A percentile compares a stretch with the other conserved stretches of the same genome.
Conservation (phyloP, 2,888 invertebrate genomes). For the Trypoxylon attenuatum region DNA sequence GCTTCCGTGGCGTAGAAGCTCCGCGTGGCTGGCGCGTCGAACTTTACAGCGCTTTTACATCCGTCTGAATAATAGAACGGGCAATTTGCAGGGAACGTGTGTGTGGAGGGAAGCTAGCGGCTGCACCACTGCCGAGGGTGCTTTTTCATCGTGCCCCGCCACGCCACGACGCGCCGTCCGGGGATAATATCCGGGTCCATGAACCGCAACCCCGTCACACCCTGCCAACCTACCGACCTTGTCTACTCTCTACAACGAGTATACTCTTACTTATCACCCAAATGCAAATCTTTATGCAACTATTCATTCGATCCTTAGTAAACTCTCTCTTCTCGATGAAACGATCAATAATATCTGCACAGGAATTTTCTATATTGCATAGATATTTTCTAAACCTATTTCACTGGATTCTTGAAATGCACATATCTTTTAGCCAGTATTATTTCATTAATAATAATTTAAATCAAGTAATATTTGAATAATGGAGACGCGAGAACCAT, state of each 20-base stretch:
- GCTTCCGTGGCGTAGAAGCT: neutral
- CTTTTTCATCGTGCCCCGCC: constrained; percentile 14
- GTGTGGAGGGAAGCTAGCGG: constrained; percentile 7
- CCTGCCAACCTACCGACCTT: neutral
- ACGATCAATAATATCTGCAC: too few species aligned
- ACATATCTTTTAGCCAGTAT: too few species aligned
- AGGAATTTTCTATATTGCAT: too few species aligned
- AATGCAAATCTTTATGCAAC: too few species aligned
- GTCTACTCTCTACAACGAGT: too few species aligned
- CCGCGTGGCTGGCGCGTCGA: neutral
- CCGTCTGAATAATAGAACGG: constrained; percentile 48
- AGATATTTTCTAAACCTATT: too few species aligned
- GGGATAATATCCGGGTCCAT: constrained; percentile 2
- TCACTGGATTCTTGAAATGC: too few species aligned
- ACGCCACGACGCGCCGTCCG: neutral
- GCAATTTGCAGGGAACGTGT: constrained; percentile 35
- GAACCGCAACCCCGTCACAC: neutral
- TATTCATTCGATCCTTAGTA: too few species aligned
- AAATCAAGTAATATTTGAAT: too few species aligned
- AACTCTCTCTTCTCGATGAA: too few species aligned
- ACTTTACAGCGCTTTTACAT: constrained; percentile 38
- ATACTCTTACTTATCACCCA: neutral
- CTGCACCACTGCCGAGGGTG: constrained; percentile 4
- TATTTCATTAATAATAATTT: too few species aligned
- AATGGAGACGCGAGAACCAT: too few species aligned